phyloP scores from a whole-genome alignment of 2,113 vertebrate species.

The Cyanistes caeruleus region DNA sequence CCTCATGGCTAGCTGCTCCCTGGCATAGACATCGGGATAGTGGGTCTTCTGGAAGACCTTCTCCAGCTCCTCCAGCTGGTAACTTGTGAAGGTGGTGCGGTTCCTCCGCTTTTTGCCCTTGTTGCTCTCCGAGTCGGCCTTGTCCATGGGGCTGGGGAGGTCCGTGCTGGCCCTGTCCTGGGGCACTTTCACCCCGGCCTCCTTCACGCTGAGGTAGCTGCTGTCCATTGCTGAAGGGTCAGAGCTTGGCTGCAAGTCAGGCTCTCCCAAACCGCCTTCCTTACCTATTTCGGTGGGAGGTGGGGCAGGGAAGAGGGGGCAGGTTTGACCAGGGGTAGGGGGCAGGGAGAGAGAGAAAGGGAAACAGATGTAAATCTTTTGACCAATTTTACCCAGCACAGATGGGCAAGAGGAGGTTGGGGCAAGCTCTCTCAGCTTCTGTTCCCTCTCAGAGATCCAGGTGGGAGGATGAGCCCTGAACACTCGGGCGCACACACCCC shows the following conservation, averaged over 20 bases:
- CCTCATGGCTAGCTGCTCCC: conserved; percentile 97
- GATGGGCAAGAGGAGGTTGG: background rate
- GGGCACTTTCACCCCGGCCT: conserved; percentile 80
- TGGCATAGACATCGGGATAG: conserved; percentile 96
- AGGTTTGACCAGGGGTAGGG: background rate
- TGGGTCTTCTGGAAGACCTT: conserved; percentile 99
- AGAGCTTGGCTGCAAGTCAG: conserved; percentile 83
- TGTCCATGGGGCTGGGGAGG: conserved; percentile 87
- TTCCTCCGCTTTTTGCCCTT: conserved; percentile 97
- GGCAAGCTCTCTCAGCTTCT: background rate
- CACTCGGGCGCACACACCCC: rapidly evolving
- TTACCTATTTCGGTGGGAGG: conserved; percentile 78
- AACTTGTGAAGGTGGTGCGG: conserved; percentile 98
- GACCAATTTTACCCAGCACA: background rate
- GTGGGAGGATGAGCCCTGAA: background rate
- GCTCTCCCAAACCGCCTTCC: conserved; percentile 86
- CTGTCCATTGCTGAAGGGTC: conserved; percentile 91
- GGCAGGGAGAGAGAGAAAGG: background rate
- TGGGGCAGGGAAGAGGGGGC: background rate
- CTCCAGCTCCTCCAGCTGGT: conserved; percentile 98
- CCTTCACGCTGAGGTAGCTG: conserved; percentile 92
- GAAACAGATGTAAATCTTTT: background rate
- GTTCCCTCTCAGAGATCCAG: background rate
- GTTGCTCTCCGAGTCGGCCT: conserved; percentile 91
- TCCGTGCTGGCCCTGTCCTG: conserved; percentile 84